Evolutionary conservation across 1,140 invertebrate species (phyloP), one percentile per base, ranked within the genome.

Genomic region (Cotesia typhae): DNA sequence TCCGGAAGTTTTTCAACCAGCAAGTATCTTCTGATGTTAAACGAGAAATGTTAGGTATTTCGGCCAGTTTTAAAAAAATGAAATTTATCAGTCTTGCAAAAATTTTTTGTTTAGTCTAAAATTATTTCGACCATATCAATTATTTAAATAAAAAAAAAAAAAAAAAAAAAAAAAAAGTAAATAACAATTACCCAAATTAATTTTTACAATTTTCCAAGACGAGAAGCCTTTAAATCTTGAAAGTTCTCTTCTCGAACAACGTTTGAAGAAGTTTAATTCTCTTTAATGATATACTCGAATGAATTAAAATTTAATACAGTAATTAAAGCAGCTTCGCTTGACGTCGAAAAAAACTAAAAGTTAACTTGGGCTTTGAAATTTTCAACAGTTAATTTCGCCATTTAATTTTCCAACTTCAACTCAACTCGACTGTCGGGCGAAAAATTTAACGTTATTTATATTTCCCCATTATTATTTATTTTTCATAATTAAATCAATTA

Each of bases 251-350:
- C 20, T 4, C 9, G 51, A 65, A 65, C 41, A 47, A 10, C 41
- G 41, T 47, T 41, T 28, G 17, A 12, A 37, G 38, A 63, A 71
- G 37, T 71, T 71, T 71, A 64, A 71, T 52, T 28, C 47, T 17
- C 57, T 64, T 71, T 71, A 71, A 64, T 71, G 37, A 71, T 71
- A 64, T 60, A 71, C 59, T 3, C 63, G 17, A 7, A 28, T 66
- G 51, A 71, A 71, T 71, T 14, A 65, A 71, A 71, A 71, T 65
- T 71, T 65, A 71, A 71, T 71, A 53, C 63, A 35, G 52, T 57
- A 55, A 71, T 71, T 64, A 66, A 64, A 71, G 35, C 36, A 12
- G 28, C 57, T 59, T 38, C 20, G 28, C n/a, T 14, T 17, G n/a
- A 65, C 10, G 37, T 4, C 4, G 4, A 14, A 65, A 14, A 65